phyloP scores from a whole-genome alignment of 2,113 vertebrate species.

The Caloenas nicobarica region DNA sequence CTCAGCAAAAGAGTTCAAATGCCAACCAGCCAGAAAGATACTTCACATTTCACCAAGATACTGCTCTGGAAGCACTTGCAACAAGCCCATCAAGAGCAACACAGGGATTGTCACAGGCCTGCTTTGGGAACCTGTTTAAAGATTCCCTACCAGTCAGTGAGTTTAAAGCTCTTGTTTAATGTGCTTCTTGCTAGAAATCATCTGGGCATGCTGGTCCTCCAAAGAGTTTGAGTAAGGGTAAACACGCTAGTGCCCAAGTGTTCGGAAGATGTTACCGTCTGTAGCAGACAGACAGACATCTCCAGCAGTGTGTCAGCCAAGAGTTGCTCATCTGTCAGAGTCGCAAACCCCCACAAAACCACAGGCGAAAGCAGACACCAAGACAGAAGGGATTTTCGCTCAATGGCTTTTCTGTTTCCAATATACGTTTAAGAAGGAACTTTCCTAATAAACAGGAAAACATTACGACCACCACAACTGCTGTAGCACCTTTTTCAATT shows the following conservation, averaged over 20 bases:
- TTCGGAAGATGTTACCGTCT: neutral
- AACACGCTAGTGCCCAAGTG: accelerated
- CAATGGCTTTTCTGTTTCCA: neutral
- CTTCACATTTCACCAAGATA: neutral
- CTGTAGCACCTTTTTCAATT: neutral
- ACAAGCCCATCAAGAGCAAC: neutral
- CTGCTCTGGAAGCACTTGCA: neutral
- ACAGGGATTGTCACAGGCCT: neutral
- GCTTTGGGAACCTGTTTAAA: neutral
- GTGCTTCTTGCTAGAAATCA: neutral
- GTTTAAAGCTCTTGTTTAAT: neutral
- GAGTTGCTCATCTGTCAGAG: accelerated
- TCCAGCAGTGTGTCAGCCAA: neutral
- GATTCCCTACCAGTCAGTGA: neutral
- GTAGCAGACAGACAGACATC: neutral
- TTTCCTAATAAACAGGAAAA: neutral
- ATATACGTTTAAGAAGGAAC: accelerated
- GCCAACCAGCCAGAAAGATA: neutral
- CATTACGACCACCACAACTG: neutral
- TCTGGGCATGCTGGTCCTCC: accelerated
- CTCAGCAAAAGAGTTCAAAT: neutral
- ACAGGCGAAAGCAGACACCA: neutral
- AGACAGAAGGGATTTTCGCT: neutral
- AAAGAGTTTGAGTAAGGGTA: accelerated
- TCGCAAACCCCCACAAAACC: neutral